Evolutionary conservation across 2,888 invertebrate species (phyloP).

Genomic region (Dexiosoma caninum): DNA sequence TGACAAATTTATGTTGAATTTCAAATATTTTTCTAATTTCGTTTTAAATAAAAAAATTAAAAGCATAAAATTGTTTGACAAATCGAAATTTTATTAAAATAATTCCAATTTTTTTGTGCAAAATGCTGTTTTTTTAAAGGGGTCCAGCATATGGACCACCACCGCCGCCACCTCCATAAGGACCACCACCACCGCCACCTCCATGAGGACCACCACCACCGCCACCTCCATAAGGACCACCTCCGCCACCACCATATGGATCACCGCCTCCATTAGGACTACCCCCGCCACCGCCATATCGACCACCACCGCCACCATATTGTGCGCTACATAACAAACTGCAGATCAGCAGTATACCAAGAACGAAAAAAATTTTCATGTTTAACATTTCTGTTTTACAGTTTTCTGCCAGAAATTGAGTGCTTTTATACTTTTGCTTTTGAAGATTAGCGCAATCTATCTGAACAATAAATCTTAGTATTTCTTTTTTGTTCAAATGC

Average conservation of each 20-base stretch:
- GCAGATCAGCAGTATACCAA: slow-evolving; percentile 37
- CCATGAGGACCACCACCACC: slow-evolving; percentile 41
- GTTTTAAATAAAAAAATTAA: no score
- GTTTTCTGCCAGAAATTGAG: background rate
- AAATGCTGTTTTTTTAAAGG: no score
- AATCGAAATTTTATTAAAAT: no score
- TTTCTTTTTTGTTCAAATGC: background rate
- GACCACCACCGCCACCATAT: slow-evolving; percentile 19
- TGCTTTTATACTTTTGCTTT: slow-evolving; percentile 40
- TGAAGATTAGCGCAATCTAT: background rate
- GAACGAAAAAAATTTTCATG: slow-evolving; percentile 37
- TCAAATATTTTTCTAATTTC: no score
- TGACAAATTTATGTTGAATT: no score
- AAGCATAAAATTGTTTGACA: no score
- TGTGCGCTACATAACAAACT: slow-evolving; percentile 47
- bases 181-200: slow-evolving; percentile 36
- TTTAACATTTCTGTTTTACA: background rate
- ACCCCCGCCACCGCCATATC: slow-evolving; percentile 25
- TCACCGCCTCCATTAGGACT: no score
- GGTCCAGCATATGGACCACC: background rate
- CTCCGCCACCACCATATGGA: slow-evolving; percentile 26
- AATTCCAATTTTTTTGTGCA: no score
- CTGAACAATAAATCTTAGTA: background rate
- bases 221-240: slow-evolving; percentile 25
- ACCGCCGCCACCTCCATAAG: slow-evolving; percentile 11